Evolutionary conservation across 2,113 vertebrate species (phyloP).

Genomic region (Osmerus mordax): DNA sequence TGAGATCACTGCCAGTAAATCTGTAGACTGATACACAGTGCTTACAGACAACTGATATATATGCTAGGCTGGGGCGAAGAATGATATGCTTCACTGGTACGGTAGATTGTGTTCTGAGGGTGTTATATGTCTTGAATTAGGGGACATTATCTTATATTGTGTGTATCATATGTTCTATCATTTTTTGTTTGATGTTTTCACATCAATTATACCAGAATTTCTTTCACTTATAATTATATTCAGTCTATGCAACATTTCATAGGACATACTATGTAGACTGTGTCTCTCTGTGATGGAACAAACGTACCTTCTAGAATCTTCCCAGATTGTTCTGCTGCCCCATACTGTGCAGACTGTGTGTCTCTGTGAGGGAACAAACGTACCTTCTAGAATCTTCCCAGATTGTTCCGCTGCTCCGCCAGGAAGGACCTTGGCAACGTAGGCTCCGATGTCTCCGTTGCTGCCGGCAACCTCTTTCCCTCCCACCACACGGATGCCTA

Average conservation of each 20-base stretch:
- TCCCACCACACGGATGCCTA: conserved; percentile 92
- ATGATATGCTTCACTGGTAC: no score
- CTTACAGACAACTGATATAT: background rate
- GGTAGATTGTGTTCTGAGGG: no score
- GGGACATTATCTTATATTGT: no score
- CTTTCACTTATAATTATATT: no score
- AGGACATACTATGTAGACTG: no score
- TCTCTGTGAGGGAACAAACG: conserved; percentile 28
- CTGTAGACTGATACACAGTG: background rate
- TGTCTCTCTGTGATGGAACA: background rate
- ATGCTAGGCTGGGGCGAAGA: no score
- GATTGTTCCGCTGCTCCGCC: conserved; percentile 93
- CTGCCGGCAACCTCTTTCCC: conserved; percentile 94
- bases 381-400: conserved; percentile 93
- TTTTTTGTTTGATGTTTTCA: no score
- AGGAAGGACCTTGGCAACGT: conserved; percentile 93
- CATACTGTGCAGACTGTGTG: conserved; percentile 31
- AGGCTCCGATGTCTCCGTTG: conserved; percentile 90
- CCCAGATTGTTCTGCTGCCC: conserved; percentile 90
- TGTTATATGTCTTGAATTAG: no score
- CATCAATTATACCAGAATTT: no score
- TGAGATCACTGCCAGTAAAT: conserved; percentile 34
- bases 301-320: conserved; percentile 91
- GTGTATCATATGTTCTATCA: no score
- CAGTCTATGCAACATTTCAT: no score